Base-by-base conservation (phyloP, 2,888 invertebrate genomes). In the Taenaris catops region DNA sequence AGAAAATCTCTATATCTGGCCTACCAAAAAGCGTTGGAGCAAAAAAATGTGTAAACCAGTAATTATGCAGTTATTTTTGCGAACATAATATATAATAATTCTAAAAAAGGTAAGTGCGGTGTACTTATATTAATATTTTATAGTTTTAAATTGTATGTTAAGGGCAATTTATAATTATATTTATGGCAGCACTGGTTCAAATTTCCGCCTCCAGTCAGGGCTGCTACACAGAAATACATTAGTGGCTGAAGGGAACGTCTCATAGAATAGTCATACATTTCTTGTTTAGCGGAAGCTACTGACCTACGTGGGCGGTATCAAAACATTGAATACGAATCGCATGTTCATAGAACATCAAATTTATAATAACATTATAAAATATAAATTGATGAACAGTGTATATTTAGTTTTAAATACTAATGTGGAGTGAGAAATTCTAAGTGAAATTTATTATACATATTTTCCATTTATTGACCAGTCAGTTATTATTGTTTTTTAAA, bases 251-350 rank as follows among this genome's bases (percentile, higher is more conserved):
- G 28, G 26, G 55, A 49, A 58, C 56, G 58, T 55, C 59, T 68
- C 64, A 71, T 70, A 62, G 70, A 70, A 68, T 66, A 68, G 71
- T 72, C 56, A 52, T 63, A 56, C 28, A 31, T 16, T 28, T 63
- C 18, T 27, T 32, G 28, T 20, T 7, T 27, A 53, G 58, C 42
- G 14, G 21, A 40, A 44, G 44, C 41, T 27, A 55, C 56, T 51
- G 37, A 29, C 54, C 48, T 58, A 55, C 58, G 78, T 76, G 70
- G 69, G 71, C 53, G 65, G 68, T 53, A 57, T 58, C 68, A 71
- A 70, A 73, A 72, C 64, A 67, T 61, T 56, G 50, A 45, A 48
- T 45, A 51, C 36, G 44, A 46, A 45, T 52, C 50, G 44, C 45
- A 51, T 53, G 53, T 53, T 55, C 64, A 69, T 58, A 64, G 55